Base-by-base conservation (phyloP, 23 tunicate genomes). In the Halocynthia roretzi region DNA sequence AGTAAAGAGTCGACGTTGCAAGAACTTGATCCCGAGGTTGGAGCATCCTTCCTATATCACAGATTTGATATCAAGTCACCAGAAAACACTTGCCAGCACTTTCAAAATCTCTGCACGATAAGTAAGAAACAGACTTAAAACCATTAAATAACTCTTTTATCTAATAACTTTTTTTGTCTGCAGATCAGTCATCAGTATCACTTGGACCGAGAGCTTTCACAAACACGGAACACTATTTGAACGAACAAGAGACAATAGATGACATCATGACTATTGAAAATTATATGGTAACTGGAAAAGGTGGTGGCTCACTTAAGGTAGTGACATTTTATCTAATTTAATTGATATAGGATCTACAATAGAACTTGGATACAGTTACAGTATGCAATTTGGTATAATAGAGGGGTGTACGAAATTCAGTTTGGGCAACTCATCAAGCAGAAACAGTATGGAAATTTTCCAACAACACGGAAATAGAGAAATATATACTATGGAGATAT, bases 61-160 rank as follows among this genome's bases (percentile, higher is more conserved):
- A 60, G 93, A 54, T 55, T 87, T 20, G 93, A 87, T 53, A 49
- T 87, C 10, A 60, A 82, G 17, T 80, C 87, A 21, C 83, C 86
- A 6, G 57, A 58, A 6, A 62, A 21, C 8, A 76, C 84, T 8
- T 86, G 91, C 56, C 52, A 40, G 49, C 91, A 86, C 70, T 70
- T 51, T 8, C 19, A 68, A 31, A 83, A 70, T 57, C 70, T 54
- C 68, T 44, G 78, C 40, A 57, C 87, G 6, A 68, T 54, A 49
- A 61, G 87, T 82, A 17, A 66, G 86, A n/a, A 17, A 12, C 21
- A 12, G 2, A 68, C 40, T 12, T 12, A 68, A 20, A 68, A 2
- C 40, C 19, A 11, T 19, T n/a, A 68, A 17, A 14, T 17, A 12
- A 4, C 14, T 68, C 40, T n/a, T 68, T 68, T 11, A n/a, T 31